phyloP scores from a whole-genome alignment of 1,140 invertebrate species.

The Teleopsis dalmanni region DNA sequence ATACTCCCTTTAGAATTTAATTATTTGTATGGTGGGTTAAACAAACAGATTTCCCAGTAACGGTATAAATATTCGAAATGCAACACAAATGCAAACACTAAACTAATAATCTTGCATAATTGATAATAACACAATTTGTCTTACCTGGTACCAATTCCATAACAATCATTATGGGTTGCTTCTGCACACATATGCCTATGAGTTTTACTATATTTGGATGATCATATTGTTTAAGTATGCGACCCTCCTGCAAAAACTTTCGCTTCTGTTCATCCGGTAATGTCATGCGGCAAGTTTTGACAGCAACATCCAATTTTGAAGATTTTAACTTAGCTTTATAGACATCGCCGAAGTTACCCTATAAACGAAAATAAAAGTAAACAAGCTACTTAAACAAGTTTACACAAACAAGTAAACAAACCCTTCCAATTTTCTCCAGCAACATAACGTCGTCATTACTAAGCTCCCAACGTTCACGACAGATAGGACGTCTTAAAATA shows the following conservation, averaged over 20 bases:
- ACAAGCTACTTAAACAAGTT: background rate
- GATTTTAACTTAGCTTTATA: conserved; percentile 82
- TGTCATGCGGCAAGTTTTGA: conserved; percentile 91
- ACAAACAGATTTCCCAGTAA: no score
- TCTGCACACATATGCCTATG: conserved; percentile 96
- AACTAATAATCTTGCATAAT: conserved; percentile 1
- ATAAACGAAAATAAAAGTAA: conserved; percentile 9
- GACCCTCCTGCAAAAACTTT: conserved; percentile 91
- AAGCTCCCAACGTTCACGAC: conserved; percentile 90
- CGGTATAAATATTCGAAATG: no score
- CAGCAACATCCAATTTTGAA: conserved; percentile 79
- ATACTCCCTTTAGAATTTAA: no score
- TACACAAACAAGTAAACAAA: conserved; percentile 45
- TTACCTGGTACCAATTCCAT: conserved; percentile 93
- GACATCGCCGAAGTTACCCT: conserved; percentile 97
- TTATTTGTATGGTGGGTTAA: no score
- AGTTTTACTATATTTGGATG: conserved; percentile 94
- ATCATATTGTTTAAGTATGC: conserved; percentile 93
- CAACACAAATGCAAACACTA: no score
- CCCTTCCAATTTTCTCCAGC: conserved; percentile 89
- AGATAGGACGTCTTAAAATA: conserved; percentile 77
- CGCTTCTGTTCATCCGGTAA: conserved; percentile 92
- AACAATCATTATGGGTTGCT: conserved; percentile 98
- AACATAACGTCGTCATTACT: conserved; percentile 93
- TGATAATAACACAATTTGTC: background rate